Evolutionary conservation across 2,113 vertebrate species (phyloP), one percentile per base, ranked within the genome.

Genomic region (Sapajus apella): DNA sequence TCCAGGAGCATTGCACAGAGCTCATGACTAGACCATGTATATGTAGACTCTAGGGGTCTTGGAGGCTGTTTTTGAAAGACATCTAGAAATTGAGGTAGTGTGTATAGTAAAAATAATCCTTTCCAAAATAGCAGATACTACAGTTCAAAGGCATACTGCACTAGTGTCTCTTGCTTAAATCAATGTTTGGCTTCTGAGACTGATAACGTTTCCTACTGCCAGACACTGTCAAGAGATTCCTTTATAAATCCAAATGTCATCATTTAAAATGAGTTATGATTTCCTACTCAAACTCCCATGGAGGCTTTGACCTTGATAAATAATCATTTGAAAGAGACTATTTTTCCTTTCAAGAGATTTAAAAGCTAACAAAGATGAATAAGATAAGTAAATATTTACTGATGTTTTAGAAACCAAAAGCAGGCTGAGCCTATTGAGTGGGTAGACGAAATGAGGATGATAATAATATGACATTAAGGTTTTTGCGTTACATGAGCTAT

Each of bases 341-440:
- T 32, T 77, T 55, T 47, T 92, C 82, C 82, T 89, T 43, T 68
- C n/a, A 72, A 66, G 55, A 40, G 64, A 87, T 27, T 92, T 47
- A 90, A 14, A 92, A 90, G 9, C 50, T 91, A 90, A 81, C 43
- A 75, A 85, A 64, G 81, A 93, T 70, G 79, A 94, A 82, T 90
- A 84, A 97, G 43, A 45, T 43, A 80, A 37, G 80, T 91, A 97
- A 96, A 96, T 97, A 89, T 93, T 97, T 95, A 94, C 75, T 40
- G 5, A 30, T 95, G 90, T 90, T 96, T 96, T 97, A 75, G 92
- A 97, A 95, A 96, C 68, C 61, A 66, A 93, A 91, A 90, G 58
- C 58, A 35, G 82, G 64, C 14, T 30, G 58, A 68, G 17, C 21
- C 77, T 32, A 43, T 17, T 12, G 35, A 77, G 95, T n/a, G 37